Conservation (phyloP, 1,140 invertebrate genomes). For the Anagrus nilaparvatae region DNA sequence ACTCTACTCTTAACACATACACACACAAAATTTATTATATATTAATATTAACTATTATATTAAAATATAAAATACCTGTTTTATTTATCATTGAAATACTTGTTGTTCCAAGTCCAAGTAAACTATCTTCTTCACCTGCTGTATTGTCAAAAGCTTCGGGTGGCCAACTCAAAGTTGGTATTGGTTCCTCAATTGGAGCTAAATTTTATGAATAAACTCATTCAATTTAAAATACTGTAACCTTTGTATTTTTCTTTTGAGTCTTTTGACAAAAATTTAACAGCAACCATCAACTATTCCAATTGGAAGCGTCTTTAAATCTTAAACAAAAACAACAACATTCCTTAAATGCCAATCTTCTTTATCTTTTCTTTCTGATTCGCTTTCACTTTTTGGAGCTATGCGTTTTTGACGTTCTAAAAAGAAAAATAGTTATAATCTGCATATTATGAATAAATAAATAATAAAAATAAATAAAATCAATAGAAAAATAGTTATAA, state of each 20-base stretch:
- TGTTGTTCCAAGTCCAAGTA: constrained; percentile 49
- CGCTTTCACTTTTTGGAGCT: constrained; percentile 48
- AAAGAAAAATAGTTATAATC: constrained; percentile 20
- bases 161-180: constrained; percentile 73
- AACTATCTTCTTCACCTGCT: constrained; percentile 68
- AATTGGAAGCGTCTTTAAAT: constrained; percentile 86
- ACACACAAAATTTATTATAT: no score
- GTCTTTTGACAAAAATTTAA: constrained; percentile 61
- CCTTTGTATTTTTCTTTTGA: constrained; percentile 43
- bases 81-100: constrained; percentile 41
- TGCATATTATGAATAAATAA: constrained; percentile 6
- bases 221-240: no score
- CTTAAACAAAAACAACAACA: constrained; percentile 93
- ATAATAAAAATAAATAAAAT: constrained; percentile 8
- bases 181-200: constrained; percentile 51
- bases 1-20: no score
- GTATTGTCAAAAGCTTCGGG: constrained; percentile 68
- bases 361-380: constrained; percentile 73
- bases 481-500: neutral
- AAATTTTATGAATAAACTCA: constrained; percentile 40
- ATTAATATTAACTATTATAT: constrained; percentile 6
- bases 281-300: constrained; percentile 87
- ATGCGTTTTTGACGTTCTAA: constrained; percentile 69
- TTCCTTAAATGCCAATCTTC: constrained; percentile 77
- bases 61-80: constrained; percentile 22